phyloP scores from a whole-genome alignment of 2,113 vertebrate genomes.

The Casuarius casuarius region DNA sequence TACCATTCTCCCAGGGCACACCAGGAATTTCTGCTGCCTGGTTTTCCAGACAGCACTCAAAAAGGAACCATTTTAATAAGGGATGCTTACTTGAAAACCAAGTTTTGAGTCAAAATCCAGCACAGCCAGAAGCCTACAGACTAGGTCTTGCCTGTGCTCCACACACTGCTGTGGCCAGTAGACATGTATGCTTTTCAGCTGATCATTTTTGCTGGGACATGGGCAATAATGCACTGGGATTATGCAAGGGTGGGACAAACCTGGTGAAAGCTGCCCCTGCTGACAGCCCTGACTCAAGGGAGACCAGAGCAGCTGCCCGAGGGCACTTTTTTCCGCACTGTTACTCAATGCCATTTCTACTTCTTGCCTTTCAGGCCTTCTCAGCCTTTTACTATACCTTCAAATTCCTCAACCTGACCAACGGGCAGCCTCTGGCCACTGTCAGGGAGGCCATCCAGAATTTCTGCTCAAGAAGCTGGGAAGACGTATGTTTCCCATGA shows the following conservation, averaged over 20 bases:
- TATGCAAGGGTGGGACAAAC: neutral
- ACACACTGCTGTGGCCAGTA: neutral
- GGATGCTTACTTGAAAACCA: neutral
- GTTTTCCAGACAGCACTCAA: neutral
- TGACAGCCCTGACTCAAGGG: neutral
- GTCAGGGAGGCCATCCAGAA: slow-evolving; percentile 67
- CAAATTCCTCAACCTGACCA: slow-evolving; percentile 83
- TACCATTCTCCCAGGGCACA: neutral
- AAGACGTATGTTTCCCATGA: slow-evolving; percentile 47
- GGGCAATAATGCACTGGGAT: neutral
- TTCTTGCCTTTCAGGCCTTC: slow-evolving; percentile 78
- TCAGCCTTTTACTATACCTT: slow-evolving; percentile 86
- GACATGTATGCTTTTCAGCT: neutral
- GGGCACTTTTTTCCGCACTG: fast-evolving
- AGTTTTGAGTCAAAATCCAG: neutral
- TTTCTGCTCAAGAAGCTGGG: slow-evolving; percentile 80
- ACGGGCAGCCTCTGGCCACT: slow-evolving; percentile 57
- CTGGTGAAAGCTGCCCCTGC: neutral
- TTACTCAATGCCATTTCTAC: neutral
- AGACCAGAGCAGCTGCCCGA: fast-evolving
- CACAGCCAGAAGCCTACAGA: neutral
- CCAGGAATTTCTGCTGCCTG: neutral
- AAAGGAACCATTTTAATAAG: neutral
- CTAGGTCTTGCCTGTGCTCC: neutral
- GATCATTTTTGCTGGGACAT: neutral